These are phyloP conservation scores for Dasyurus viverrinus DNA, from an alignment of 2,113 vertebrate species.

Conservation along the genomic window DNA sequence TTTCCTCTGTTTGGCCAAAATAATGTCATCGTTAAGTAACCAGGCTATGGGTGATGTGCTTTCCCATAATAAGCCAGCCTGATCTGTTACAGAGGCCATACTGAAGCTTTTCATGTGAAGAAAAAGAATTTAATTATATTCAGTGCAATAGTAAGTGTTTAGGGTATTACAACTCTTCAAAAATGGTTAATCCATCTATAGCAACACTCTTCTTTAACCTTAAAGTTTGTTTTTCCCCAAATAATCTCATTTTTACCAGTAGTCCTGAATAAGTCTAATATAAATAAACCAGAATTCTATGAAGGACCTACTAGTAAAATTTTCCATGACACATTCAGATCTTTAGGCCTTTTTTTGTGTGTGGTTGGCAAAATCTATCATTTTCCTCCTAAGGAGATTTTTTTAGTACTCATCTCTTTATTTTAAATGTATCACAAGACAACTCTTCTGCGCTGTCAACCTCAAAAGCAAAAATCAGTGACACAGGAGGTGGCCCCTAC, in stretches of 20 bases:
- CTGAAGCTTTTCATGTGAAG: slow-evolving; percentile 31
- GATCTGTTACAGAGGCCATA: not conserved
- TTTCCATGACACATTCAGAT: not conserved
- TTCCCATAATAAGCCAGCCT: not conserved
- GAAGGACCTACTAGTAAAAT: not conserved
- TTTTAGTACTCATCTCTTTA: not conserved
- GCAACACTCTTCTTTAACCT: slow-evolving; percentile 30
- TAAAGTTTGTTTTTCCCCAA: slow-evolving; percentile 12
- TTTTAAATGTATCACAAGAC: slow-evolving; percentile 4
- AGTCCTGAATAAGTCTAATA: slow-evolving; percentile 29
- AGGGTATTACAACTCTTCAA: slow-evolving; percentile 33
- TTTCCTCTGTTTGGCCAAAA: not conserved
- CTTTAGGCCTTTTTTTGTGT: slow-evolving; percentile 1
- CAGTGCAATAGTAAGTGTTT: slow-evolving; percentile 5
- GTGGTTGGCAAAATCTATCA: not conserved
- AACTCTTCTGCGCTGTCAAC: not conserved
- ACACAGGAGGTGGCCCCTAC: not conserved
- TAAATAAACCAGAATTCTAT: not conserved
- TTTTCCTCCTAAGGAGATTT: not conserved
- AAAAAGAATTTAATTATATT: slow-evolving; percentile 48
- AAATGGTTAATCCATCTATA: slow-evolving; percentile 34
- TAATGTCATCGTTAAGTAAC: not conserved
- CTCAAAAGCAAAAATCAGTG: not conserved
- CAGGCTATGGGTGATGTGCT: not conserved
- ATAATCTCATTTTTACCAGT: slow-evolving; percentile 10